Conservation (phyloP, 2,797 vertebrate genomes). For the Poeciliopsis gracilis region DNA sequence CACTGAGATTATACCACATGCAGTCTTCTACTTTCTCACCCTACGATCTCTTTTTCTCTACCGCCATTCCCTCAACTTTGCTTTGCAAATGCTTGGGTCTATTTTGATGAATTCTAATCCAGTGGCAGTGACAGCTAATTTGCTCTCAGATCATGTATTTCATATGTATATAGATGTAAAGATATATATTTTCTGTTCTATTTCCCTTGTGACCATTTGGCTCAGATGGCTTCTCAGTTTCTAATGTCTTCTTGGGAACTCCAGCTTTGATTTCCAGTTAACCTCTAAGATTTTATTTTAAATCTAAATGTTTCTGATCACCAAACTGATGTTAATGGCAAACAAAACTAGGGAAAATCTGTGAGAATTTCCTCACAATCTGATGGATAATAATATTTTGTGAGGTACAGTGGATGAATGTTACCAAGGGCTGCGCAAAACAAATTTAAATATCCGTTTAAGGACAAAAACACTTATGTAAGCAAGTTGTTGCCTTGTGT, state of each 20-base stretch:
- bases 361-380: not conserved
- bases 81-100: constrained; percentile 33
- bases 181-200: constrained; percentile 42
- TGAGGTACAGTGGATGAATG: not conserved
- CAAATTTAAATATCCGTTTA: not conserved
- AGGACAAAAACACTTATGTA: not conserved
- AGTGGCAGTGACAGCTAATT: constrained; percentile 64
- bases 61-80: constrained; percentile 57
- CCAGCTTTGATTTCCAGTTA: not conserved
- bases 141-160: constrained; percentile 57
- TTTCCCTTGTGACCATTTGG: constrained; percentile 28
- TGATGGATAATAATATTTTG: not conserved
- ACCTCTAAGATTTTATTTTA: too few species aligned
- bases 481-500: not conserved
- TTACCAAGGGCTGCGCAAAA: not conserved
- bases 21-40: constrained; percentile 34
- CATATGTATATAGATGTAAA: constrained; percentile 16
- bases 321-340: too few species aligned
- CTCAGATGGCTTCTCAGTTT: constrained; percentile 27
- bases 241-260: not conserved
- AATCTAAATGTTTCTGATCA: too few species aligned
- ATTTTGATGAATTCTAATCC: constrained; percentile 27
- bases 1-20: constrained; percentile 45
- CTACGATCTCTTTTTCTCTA: constrained; percentile 11
- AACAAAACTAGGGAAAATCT: not conserved